Conservation (phyloP, 1,140 invertebrate species). For the Brachionus rubens region DNA sequence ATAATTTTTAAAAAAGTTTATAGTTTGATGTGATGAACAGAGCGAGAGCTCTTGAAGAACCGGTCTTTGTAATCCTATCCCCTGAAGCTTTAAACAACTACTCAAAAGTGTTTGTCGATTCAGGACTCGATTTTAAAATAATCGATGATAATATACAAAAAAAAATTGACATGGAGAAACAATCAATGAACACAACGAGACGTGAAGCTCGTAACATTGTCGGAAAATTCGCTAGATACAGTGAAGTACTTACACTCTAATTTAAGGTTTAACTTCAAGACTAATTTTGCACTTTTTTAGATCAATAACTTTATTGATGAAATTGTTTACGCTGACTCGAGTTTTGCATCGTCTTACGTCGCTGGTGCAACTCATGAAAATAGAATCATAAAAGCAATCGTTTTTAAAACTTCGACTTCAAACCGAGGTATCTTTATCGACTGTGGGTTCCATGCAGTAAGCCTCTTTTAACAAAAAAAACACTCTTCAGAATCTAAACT, state of each 20-base stretch:
- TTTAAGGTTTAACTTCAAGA: too few relatives aligned
- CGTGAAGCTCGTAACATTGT: neutral
- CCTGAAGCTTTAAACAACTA: neutral
- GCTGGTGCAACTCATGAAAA: conserved; percentile 20
- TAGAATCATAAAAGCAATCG: neutral
- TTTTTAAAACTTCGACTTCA: conserved; percentile 2
- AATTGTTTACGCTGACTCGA: neutral
- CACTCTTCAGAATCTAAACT: too few relatives aligned
- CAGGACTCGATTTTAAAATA: neutral
- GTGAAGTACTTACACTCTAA: conserved; percentile 21
- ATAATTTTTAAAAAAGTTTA: neutral
- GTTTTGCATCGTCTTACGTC: conserved; percentile 7
- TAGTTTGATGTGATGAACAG: conserved; percentile 21
- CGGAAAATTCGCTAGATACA: conserved; percentile 33
- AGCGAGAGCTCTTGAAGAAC: neutral
- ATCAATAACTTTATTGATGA: conserved; percentile 18
- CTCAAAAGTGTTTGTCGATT: neutral
- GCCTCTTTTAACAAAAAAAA: too few relatives aligned
- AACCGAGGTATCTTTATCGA: conserved; percentile 28
- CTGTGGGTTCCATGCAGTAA: conserved; percentile 46
- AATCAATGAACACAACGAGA: conserved; percentile 13
- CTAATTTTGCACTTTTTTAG: neutral
- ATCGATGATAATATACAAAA: conserved; percentile 9
- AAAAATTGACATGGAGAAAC: neutral
- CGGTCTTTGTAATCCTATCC: neutral